Percentiles rank a stretch among this genome's conserved stretches.
phyloP scores from a whole-genome alignment of 1,140 invertebrate species.

The Drosophila elegans region DNA sequence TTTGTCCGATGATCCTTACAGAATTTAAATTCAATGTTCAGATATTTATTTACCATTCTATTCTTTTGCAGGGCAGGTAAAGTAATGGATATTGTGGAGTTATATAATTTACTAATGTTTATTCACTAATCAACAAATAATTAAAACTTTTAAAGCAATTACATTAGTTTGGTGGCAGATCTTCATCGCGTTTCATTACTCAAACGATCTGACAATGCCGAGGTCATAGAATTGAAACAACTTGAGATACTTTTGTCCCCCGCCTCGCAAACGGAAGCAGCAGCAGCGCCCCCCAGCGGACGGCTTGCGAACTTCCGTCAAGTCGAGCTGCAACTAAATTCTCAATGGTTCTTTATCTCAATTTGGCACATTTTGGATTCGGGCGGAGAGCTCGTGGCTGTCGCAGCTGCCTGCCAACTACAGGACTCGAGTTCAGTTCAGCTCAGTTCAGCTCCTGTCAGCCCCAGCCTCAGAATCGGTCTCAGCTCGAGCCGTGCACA shows the following conservation, averaged over 20 bases:
- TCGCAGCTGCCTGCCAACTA: conserved; percentile 36
- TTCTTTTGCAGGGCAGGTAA: no score
- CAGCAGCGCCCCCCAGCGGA: conserved; percentile 5
- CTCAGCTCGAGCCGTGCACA: conserved; percentile 13
- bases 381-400: conserved; percentile 26
- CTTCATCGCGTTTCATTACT: background rate
- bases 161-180: no score
- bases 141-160: no score
- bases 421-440: conserved; percentile 40
- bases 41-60: no score
- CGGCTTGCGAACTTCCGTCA: background rate
- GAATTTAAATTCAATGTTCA: no score
- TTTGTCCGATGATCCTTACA: no score
- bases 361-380: conserved; percentile 37
- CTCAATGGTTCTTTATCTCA: conserved; percentile 48
- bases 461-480: conserved; percentile 22
- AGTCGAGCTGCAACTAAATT: conserved; percentile 15
- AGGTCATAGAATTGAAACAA: no score
- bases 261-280: background rate
- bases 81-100: no score
- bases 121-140: no score
- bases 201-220: background rate
- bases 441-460: conserved; percentile 45
- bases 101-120: no score
- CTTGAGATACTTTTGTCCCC: conserved; percentile 2